A percentile compares a stretch with the other conserved stretches of the same genome.
phyloP scores from a whole-genome alignment of 2,888 invertebrate species.

The Synanthedon formicaeformis region DNA sequence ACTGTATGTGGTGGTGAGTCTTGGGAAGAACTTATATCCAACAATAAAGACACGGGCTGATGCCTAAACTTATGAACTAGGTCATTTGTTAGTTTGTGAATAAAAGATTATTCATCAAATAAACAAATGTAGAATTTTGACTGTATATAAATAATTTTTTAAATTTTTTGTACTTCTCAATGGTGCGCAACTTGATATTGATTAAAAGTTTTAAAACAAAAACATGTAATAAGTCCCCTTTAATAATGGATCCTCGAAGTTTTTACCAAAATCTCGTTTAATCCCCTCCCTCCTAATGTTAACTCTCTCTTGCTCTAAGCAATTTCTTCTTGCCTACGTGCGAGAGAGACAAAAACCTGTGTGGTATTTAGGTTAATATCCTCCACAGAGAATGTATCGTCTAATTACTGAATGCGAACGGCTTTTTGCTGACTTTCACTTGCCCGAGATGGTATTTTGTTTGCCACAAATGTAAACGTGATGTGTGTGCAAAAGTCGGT shows the following conservation, averaged over 20 bases:
- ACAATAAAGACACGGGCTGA: no score
- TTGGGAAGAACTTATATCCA: no score
- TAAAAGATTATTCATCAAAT: no score
- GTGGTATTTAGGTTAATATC: slow-evolving; percentile 40
- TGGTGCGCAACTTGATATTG: no score
- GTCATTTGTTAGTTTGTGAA: no score
- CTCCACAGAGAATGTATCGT: slow-evolving; percentile 35
- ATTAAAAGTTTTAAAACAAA: slow-evolving; percentile 2
- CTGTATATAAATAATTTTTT: no score
- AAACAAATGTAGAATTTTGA: no score
- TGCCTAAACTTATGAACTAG: no score
- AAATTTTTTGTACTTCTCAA: no score
- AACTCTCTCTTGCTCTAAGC: slow-evolving; percentile 2
- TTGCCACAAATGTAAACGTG: background rate
- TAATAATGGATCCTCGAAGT: background rate
- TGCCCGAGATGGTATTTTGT: background rate
- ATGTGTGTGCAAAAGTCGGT: background rate
- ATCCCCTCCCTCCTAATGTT: background rate
- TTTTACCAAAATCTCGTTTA: background rate
- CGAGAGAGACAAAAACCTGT: slow-evolving; percentile 23
- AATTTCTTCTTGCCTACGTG: slow-evolving; percentile 18
- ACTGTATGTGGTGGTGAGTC: no score
- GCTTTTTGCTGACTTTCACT: slow-evolving; percentile 20
- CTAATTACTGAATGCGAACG: slow-evolving; percentile 38
- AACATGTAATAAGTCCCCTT: background rate